Evolutionary conservation across 2,797 vertebrate species (phyloP).

Genomic region (Pseudopleuronectes americanus): DNA sequence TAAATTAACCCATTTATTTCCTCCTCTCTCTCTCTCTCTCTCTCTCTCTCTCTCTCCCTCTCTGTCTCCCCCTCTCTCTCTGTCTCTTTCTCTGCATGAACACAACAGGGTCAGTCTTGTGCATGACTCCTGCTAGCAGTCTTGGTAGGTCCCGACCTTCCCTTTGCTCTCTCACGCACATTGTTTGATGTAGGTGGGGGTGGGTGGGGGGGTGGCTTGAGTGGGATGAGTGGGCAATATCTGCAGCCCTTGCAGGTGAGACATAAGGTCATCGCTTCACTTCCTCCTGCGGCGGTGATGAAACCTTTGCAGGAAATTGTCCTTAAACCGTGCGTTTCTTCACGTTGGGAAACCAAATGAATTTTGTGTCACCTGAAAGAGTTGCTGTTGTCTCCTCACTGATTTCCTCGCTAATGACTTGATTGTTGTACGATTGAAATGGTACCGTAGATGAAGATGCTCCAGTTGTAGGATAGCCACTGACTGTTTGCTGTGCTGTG

Average conservation of each 20-base stretch:
- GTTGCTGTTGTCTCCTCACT: slow-evolving; percentile 29
- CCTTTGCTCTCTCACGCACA: slow-evolving; percentile 58
- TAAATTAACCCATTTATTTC: slow-evolving; percentile 79
- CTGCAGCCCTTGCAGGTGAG: slow-evolving; percentile 71
- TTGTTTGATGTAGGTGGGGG: slow-evolving; percentile 38
- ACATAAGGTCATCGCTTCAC: slow-evolving; percentile 39
- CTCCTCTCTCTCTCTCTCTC: slow-evolving; percentile 79
- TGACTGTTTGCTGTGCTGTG: slow-evolving; percentile 74
- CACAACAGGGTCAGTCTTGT: slow-evolving; percentile 98
- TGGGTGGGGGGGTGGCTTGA: background rate
- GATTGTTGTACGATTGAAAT: slow-evolving; percentile 33
- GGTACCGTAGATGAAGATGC: slow-evolving; percentile 39
- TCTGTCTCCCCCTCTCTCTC: slow-evolving; percentile 17
- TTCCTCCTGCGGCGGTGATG: background rate
- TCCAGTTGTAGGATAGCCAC: slow-evolving; percentile 59
- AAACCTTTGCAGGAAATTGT: background rate
- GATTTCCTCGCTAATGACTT: slow-evolving; percentile 45
- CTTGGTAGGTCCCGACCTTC: slow-evolving; percentile 94
- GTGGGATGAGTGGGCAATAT: slow-evolving; percentile 16
- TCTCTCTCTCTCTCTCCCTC: slow-evolving; percentile 72
- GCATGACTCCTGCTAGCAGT: slow-evolving; percentile 99
- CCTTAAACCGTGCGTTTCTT: background rate
- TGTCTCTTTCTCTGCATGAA: slow-evolving; percentile 90
- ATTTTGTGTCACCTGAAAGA: slow-evolving; percentile 66
- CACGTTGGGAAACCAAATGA: background rate